Conservation (phyloP, 2,797 vertebrate genomes). For the Fratercula arctica region DNA sequence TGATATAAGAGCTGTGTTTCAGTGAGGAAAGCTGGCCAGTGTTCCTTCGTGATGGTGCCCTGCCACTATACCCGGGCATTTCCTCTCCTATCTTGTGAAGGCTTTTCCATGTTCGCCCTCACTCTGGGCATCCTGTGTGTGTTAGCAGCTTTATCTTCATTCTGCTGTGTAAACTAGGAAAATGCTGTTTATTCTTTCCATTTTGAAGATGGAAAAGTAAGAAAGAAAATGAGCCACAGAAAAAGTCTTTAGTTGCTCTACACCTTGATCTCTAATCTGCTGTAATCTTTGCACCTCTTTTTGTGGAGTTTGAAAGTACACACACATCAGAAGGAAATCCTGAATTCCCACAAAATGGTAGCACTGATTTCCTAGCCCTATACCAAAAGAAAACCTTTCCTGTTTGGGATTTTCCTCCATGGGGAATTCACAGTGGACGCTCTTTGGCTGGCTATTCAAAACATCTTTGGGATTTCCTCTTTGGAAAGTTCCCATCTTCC, state of each 20-base stretch:
- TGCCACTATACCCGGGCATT: neutral
- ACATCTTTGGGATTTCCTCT: constrained; percentile 46
- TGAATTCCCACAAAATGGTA: neutral
- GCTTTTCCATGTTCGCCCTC: neutral
- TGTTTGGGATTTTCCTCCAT: constrained; percentile 14
- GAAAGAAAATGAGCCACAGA: neutral
- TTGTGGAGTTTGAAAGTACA: neutral
- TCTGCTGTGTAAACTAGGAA: neutral
- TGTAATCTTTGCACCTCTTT: neutral
- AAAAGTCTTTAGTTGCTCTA: neutral
- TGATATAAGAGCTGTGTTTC: neutral
- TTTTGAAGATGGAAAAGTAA: neutral
- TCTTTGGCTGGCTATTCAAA: constrained; percentile 21
- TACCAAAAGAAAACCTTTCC: constrained; percentile 8
- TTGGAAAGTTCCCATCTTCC: constrained; percentile 28
- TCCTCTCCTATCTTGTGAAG: neutral
- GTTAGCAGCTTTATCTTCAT: neutral
- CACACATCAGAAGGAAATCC: neutral
- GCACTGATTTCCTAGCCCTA: neutral
- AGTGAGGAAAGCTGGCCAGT: neutral
- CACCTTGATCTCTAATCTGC: neutral
- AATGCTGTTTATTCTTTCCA: neutral
- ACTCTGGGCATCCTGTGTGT: neutral
- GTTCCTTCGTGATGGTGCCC: neutral
- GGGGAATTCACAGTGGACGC: neutral